Base-by-base conservation (phyloP, 2,797 vertebrate species). In the Acanthis flammea region DNA sequence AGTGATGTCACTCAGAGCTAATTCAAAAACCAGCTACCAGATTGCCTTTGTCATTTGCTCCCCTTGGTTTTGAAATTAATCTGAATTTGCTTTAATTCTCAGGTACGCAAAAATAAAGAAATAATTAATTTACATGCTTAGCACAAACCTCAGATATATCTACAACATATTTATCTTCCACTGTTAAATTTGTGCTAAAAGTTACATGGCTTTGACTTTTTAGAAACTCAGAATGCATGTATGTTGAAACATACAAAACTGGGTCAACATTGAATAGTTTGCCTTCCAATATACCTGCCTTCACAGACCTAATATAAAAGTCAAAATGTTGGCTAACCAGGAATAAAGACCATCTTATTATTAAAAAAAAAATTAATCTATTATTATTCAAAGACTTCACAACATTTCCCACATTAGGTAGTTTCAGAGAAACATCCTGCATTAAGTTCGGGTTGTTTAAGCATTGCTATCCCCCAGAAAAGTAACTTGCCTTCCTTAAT, bases 331-430 rank as follows among this genome's bases (percentile, higher is more conserved):
- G 17, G 6, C 18, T 83, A 24, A 73, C 10, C 8, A 70, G 53
- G 27, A 39, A 50, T 42, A 47, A 2, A 21, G 14, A 4, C 2
- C 9, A 35, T 39, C 5, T 66, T 70, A 27, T 71, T 68, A 66
- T 58, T 73, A 0, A 39, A 31, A 62, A 68, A 65, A 41, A 24
- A 13, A 37, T 25, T 35, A 51, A 42, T 60, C 44, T 68, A 47
- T 50, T 79, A 24, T 58, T 66, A 70, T 45, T 70, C 1, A 24
- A 24, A 65, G 66, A 39, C 2, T 62, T 68, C 21, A 25, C 14
- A 57, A 6, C 7, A 14, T 72, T 86, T 83, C 5, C 21, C 0
- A 0, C 27, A 42, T 39, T 24, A 80, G 6, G 13, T n/a, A 63
- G 13, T 63, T 83, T 50, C 19, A 44, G 22, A 27, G 41, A 68